These are phyloP conservation scores for Entomyzon cyanotis DNA, from an alignment of 2,113 vertebrate genomes.

Conservation along the genomic window DNA sequence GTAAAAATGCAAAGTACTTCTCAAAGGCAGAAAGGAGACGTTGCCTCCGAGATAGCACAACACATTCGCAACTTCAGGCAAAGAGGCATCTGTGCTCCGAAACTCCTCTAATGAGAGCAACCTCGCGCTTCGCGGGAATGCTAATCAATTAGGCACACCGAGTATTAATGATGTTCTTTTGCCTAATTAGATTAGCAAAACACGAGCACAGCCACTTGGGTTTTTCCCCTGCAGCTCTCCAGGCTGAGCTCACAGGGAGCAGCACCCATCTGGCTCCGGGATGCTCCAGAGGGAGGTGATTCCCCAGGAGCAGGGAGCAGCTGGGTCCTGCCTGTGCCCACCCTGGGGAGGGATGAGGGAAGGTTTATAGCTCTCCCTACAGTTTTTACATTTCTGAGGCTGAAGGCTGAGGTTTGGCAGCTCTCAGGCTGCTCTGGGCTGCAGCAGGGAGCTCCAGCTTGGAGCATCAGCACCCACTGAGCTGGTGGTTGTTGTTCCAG, in stretches of 20 bases:
- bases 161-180: constrained; percentile 35
- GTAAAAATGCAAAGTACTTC: background rate
- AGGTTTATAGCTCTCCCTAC: background rate
- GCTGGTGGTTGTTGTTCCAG: fast-evolving
- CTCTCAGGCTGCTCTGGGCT: background rate
- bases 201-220: background rate
- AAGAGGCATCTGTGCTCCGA: background rate
- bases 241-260: background rate
- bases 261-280: background rate
- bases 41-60: background rate
- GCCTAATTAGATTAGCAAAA: constrained; percentile 56
- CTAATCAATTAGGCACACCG: constrained; percentile 40
- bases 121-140: background rate
- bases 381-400: background rate
- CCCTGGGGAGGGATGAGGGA: background rate
- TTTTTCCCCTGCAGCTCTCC: background rate
- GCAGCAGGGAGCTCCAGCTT: background rate
- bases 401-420: background rate
- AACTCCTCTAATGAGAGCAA: background rate
- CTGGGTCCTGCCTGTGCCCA: background rate
- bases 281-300: background rate
- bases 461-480: background rate
- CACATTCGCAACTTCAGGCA: background rate
- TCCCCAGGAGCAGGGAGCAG: background rate
- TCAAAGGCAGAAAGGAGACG: background rate